Evolutionary conservation across 2,113 vertebrate genomes (phyloP), one percentile per base, ranked within the genome.

Genomic region (Tursiops truncatus): DNA sequence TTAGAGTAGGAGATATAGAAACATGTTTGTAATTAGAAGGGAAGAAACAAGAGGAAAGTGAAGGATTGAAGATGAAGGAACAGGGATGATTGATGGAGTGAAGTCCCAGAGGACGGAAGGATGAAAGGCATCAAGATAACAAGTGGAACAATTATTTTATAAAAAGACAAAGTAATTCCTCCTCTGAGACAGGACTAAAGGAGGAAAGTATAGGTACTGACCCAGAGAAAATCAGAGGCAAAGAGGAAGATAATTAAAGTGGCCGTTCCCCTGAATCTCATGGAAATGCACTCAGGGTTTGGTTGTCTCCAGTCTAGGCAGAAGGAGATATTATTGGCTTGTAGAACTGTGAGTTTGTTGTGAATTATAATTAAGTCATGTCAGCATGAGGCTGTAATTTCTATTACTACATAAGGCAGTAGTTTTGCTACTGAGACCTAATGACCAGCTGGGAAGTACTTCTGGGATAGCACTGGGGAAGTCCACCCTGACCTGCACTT

Each of bases 131-230:
- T 53, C 1, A 17, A 91, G 96, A 90, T 89, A 96, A 58, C 56
- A 96, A 97, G 36, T 67, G 41, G 31, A 89, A 91, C 89, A 44
- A 93, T 93, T 70, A 87, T 92, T 97, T 92, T 74, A 95, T 74
- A 84, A 87, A 91, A 93, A 96, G 73, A 89, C 68, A 87, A 67
- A 97, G 68, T 60, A 83, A 80, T 90, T 93, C 53, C 94, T 83
- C 67, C 36, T 85, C 76, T 88, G 91, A 97, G 80, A 92, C 6
- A 68, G n/a, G 21, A 73, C 38, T 71, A 74, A 84, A 70, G 23
- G 13, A 81, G 36, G 8, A 84, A 94, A 74, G 2, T 8, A 4
- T 56, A 18, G 8, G 38, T 84, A 56, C 58, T 3, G 2, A 80
- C 58, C 28, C 70, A 56, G 15, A 80, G 70, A 90, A 94, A 90